Conservation (phyloP, 2,797 vertebrate genomes). For the Crocidura indochinensis region DNA sequence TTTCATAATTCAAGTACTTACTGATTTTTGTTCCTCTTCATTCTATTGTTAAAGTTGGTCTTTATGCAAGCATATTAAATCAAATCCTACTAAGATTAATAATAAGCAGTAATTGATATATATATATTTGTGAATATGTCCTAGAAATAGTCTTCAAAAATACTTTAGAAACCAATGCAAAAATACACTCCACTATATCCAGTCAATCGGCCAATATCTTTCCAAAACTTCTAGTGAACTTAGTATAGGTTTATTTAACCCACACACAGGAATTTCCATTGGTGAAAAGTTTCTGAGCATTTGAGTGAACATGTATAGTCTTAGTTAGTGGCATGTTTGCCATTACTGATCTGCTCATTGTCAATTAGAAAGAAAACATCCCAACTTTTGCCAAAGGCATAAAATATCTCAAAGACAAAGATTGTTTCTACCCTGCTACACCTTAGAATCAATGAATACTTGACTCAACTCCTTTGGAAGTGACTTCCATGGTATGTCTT, state of each 20-base stretch:
- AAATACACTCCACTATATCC: neutral
- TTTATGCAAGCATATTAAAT: neutral
- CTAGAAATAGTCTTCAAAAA: conserved; percentile 9
- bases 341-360: neutral
- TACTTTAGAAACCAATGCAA: neutral
- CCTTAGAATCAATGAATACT: neutral
- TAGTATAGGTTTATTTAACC: neutral
- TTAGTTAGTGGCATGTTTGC: conserved; percentile 25
- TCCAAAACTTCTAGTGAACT: neutral
- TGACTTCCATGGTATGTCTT: conserved; percentile 12
- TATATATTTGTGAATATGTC: neutral
- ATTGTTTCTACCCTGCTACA: neutral
- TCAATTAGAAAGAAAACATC: conserved; percentile 22
- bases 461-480: neutral
- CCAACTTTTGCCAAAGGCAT: conserved; percentile 31
- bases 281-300: neutral
- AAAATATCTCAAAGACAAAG: neutral
- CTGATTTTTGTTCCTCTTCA: neutral
- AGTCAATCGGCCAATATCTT: neutral
- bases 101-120: neutral
- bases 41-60: neutral
- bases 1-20: neutral
- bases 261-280: neutral
- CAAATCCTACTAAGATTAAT: neutral
- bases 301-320: neutral